These are phyloP conservation scores for Palloptera scutellata DNA, from an alignment of 2,888 invertebrate species.

Conservation along the genomic window DNA sequence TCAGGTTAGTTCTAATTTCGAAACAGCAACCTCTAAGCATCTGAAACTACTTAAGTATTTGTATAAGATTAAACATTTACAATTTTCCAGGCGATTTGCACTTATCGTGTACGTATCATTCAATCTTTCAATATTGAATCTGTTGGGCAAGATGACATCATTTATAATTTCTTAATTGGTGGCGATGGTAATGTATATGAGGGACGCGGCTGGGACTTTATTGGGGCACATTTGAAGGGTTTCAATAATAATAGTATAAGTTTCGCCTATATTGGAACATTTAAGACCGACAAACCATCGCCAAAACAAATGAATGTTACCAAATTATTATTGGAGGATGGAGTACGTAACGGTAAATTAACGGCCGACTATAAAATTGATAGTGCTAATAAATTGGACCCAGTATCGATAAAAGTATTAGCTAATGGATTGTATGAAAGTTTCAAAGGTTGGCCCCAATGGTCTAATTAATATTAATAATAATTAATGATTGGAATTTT, in stretches of 20 bases:
- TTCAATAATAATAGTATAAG: constrained; percentile 75
- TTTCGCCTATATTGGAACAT: constrained; percentile 78
- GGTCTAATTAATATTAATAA: constrained; percentile 43
- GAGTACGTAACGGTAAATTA: constrained; percentile 71
- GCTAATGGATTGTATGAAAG: constrained; percentile 72
- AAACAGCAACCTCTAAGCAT: too few relatives aligned
- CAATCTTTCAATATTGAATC: constrained; percentile 77
- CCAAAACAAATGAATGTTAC: constrained; percentile 70
- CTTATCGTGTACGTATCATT: constrained; percentile 69
- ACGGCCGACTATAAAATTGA: constrained; percentile 72
- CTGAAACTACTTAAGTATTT: too few relatives aligned
- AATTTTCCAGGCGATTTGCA: constrained; percentile 68
- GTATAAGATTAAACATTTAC: too few relatives aligned
- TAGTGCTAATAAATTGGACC: constrained; percentile 72
- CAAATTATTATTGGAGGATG: constrained; percentile 69
- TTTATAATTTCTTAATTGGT: constrained; percentile 81
- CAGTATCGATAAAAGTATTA: constrained; percentile 73
- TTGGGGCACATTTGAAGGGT: constrained; percentile 75
- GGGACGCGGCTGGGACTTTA: constrained; percentile 77
- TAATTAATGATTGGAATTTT: too few relatives aligned
- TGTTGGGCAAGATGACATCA: constrained; percentile 73
- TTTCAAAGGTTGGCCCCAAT: constrained; percentile 76
- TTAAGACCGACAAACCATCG: constrained; percentile 67
- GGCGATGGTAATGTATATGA: constrained; percentile 79
- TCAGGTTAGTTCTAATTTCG: constrained; percentile 39